Evolutionary conservation across 2,888 invertebrate species (phyloP).

Genomic region (Nesidiocoris tenuis): DNA sequence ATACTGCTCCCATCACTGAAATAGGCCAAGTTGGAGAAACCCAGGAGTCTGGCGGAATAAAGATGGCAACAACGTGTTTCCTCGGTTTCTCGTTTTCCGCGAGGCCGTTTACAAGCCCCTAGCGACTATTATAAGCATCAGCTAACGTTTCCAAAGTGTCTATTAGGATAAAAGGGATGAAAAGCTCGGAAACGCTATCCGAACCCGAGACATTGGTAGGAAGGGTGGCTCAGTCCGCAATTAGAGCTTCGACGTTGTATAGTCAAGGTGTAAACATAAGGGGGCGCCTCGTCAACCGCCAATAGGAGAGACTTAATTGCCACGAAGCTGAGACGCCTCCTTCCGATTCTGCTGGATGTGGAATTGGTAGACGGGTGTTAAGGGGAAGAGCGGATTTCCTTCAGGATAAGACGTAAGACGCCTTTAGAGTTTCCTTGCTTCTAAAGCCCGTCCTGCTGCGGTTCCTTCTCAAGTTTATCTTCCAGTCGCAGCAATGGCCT

Average conservation of each 20-base stretch:
- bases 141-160: neutral
- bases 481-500: neutral
- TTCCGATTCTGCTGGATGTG: neutral
- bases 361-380: neutral
- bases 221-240: neutral
- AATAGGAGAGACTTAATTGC: slow-evolving; percentile 12
- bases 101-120: too few species aligned
- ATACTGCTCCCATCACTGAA: too few species aligned
- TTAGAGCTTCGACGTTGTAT: slow-evolving; percentile 4
- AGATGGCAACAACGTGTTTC: too few species aligned
- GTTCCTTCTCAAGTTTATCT: neutral
- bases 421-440: neutral
- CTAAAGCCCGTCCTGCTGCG: neutral
- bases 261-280: slow-evolving; percentile 6
- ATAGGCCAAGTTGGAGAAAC: too few species aligned
- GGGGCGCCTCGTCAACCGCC: slow-evolving; percentile 9
- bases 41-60: too few species aligned
- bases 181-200: neutral
- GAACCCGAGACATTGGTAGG: neutral
- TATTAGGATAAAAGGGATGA: neutral
- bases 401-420: neutral
- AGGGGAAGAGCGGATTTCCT: neutral
- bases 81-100: too few species aligned
- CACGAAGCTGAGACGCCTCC: neutral
- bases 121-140: too few species aligned